Percentiles rank a stretch among this genome's conserved stretches.
These are phyloP conservation scores for Onychomys leucogaster DNA, from an alignment of 2,797 vertebrate species.

Conservation along the genomic window DNA sequence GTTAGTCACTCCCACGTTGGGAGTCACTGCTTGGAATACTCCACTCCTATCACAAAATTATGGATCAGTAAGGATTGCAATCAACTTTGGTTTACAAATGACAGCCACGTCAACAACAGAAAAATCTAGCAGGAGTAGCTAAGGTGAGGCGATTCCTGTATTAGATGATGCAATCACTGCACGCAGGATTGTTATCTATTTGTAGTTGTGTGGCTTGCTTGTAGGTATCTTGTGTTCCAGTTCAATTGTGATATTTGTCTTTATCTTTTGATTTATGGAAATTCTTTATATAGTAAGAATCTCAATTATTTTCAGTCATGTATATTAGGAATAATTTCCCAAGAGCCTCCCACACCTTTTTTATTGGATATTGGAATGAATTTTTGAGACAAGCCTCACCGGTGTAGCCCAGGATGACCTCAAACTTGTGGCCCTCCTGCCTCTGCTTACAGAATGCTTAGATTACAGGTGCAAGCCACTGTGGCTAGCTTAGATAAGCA, in stretches of 20 bases:
- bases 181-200: background rate
- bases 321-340: constrained; percentile 3
- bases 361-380: background rate
- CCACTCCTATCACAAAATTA: background rate
- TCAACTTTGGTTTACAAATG: constrained; percentile 26
- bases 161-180: background rate
- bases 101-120: background rate
- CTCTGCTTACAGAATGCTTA: background rate
- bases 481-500: background rate
- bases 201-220: background rate
- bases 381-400: background rate
- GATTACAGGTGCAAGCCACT: no score
- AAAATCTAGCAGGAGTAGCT: background rate
- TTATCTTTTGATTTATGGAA: constrained; percentile 13
- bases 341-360: background rate
- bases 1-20: background rate
- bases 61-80: background rate
- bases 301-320: background rate
- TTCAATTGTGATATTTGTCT: background rate
- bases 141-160: background rate
- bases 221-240: background rate
- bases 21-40: background rate
- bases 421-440: background rate
- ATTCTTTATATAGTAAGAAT: background rate
- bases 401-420: background rate